Evolutionary conservation across 2,888 invertebrate genomes (phyloP).

Genomic region (Acanthopleura granulata): DNA sequence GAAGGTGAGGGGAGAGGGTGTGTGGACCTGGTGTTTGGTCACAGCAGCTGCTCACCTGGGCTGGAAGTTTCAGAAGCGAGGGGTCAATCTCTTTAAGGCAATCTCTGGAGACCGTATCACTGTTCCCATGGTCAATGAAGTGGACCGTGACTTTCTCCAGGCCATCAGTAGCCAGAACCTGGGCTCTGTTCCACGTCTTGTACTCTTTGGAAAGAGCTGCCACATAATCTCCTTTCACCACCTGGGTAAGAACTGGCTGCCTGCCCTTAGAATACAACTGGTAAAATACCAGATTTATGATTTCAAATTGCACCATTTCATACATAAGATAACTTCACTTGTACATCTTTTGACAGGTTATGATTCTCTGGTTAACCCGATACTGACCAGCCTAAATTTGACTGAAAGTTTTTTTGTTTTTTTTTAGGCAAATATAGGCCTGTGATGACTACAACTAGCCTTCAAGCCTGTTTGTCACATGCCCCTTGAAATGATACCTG

Average conservation of each 20-base stretch:
- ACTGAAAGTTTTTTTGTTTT: no score
- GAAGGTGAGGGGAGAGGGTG: no score
- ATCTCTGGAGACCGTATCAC: neutral
- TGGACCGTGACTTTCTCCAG: neutral
- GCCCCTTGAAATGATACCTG: no score
- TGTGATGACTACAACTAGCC: no score
- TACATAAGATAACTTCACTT: neutral
- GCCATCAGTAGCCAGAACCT: neutral
- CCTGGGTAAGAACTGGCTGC: neutral
- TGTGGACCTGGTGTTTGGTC: no score
- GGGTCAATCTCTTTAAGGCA: neutral
- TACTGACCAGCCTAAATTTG: no score
- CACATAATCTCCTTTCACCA: neutral
- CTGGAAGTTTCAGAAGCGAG: neutral
- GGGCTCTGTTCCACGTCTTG: neutral
- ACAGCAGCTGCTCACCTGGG: neutral
- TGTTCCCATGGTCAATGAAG: conserved; percentile 3
- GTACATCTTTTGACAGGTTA: neutral
- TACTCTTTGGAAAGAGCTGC: neutral
- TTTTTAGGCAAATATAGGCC: no score
- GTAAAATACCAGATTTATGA: neutral
- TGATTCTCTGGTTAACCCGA: no score
- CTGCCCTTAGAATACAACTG: neutral
- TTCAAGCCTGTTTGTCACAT: no score
- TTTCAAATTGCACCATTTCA: no score